A percentile compares a stretch with the other conserved stretches of the same genome.
phyloP scores from a whole-genome alignment of 2,797 vertebrate genomes.

The Pteropus rufus region DNA sequence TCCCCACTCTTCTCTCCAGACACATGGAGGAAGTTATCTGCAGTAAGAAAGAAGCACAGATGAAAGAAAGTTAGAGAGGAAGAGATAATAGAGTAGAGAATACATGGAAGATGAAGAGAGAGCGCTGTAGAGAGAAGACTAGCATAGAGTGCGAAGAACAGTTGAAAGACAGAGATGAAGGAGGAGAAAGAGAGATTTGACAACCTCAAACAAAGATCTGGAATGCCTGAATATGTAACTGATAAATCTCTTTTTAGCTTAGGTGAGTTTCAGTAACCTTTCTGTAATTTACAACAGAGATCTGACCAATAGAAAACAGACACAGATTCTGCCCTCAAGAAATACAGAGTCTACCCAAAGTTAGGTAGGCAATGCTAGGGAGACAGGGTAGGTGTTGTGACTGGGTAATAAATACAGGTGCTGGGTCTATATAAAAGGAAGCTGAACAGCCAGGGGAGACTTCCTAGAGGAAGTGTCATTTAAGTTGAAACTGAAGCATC shows the following conservation, averaged over 20 bases:
- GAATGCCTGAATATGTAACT: neutral
- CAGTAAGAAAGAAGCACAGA: neutral
- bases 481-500: neutral
- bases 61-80: neutral
- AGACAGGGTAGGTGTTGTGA: too few relatives aligned
- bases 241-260: neutral
- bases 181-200: neutral
- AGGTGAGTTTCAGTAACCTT: neutral
- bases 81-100: neutral
- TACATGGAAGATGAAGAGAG: neutral
- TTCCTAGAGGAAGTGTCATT: neutral
- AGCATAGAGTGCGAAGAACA: neutral
- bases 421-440: neutral
- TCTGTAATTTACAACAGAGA: neutral
- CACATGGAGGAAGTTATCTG: neutral
- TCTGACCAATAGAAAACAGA: neutral
- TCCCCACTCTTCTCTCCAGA: neutral
- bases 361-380: neutral
- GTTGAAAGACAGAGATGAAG: neutral
- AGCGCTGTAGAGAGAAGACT: neutral
- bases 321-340: neutral
- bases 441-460: neutral
- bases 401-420: neutral
- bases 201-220: neutral
- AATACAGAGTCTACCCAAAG: neutral